These are phyloP conservation scores for Fregetta grallaria DNA, from an alignment of 2,113 vertebrate species.

Conservation along the genomic window DNA sequence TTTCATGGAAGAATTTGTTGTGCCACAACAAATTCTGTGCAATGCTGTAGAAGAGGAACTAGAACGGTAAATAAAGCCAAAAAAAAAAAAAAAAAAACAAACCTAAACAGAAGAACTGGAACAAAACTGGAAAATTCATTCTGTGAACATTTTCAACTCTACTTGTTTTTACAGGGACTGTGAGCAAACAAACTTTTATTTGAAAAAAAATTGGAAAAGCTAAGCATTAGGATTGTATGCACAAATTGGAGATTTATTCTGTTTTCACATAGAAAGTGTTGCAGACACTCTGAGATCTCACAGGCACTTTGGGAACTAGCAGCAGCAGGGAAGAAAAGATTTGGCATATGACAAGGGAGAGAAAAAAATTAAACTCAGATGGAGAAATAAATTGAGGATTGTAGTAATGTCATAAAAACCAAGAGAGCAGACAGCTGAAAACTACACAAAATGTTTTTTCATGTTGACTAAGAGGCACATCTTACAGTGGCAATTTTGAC, in stretches of 20 bases:
- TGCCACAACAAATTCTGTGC: neutral
- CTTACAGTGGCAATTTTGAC: neutral
- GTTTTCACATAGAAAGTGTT: neutral
- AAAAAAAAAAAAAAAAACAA: neutral
- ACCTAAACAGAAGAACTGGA: neutral
- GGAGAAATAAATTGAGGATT: neutral
- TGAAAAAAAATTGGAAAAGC: neutral
- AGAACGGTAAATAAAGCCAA: neutral
- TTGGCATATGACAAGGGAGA: neutral
- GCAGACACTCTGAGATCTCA: neutral
- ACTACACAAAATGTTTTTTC: neutral
- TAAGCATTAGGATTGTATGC: neutral
- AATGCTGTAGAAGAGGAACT: neutral
- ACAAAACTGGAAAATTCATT: neutral
- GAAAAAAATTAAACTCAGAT: neutral
- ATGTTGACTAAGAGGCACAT: neutral
- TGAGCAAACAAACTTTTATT: neutral
- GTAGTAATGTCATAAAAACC: neutral
- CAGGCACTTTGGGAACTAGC: neutral
- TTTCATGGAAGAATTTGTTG: neutral
- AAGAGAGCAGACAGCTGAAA: neutral
- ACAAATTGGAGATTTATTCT: neutral
- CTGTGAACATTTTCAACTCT: neutral
- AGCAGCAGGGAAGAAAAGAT: neutral
- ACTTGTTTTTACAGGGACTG: neutral